Base-by-base conservation (phyloP, 2,888 invertebrate species). In the Pseudococcus jackbeardsleyi region DNA sequence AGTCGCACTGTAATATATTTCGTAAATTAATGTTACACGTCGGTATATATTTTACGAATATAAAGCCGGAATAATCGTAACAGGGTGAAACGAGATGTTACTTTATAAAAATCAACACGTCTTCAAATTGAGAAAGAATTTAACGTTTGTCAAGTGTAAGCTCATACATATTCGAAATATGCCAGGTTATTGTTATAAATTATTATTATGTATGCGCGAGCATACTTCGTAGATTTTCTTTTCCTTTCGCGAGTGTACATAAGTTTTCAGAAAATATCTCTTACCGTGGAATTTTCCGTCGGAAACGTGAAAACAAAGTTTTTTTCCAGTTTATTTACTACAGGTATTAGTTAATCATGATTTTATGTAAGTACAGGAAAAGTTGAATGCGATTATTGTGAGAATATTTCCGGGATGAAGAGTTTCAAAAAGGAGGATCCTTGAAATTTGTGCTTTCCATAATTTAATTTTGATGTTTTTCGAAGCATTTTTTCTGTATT, bases 101-200 rank as follows among this genome's bases (percentile, higher is more conserved):
- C 59, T 59, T 59, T n/a, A 19, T 19, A 7, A 59, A 59, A 59
- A 59, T 59, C 59, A 59, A 59, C 59, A 59, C 19, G 59, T 59
- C 19, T 59, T 59, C 0, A 59, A 59, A 59, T 59, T 59, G n/a
- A 59, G 59, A 59, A 59, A 59, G 19, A 59, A 59, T 59, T 59
- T 19, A 59, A 19, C n/a, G 59, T 59, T 59, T 59, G 19, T 59
- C 59, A 59, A 59, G 59, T 59, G 59, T 59, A n/a, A 19, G 59
- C 59, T 59, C 59, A 19, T 59, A 59, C 59, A 59, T 59, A n/a
- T 59, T 59, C 59, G 59, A 59, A 59, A 59, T 59, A 11, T 59
- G 59, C 19, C 19, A 59, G 19, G 59, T 59, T 59, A 59, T 59
- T 59, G 59, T 59, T 59, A 59, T 59, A 59, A 59, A 59, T 59